Evolutionary conservation across 1,140 invertebrate genomes (phyloP), one percentile per base, ranked within the genome.

Genomic region (Drosophila kikkawai): DNA sequence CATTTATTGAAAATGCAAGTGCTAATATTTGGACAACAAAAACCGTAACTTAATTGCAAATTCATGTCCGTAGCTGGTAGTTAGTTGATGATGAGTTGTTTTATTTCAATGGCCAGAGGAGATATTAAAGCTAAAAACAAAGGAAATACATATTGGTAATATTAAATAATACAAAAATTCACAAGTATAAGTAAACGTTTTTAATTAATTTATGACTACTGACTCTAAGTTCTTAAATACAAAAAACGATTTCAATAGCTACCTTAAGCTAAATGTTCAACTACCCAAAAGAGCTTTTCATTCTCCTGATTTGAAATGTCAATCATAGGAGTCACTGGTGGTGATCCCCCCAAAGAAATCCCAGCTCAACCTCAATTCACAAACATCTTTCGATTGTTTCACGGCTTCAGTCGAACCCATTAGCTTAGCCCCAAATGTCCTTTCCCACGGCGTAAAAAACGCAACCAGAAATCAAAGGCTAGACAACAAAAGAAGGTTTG

Each of bases 1-100:
- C 80, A 87, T 88, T 87, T 87, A 87, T 87, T 87, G 83, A 87
- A 87, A 88, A 78, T 80, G 84, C 71, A 88, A 84, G 83, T 87
- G 83, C 84, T 41, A 87, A 87, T 88, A 87, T 87, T 87, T 87
- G 80, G 63, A 82, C 69, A 88, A 78, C 67, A 80, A 78, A 75
- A 88, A 83, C 82, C 83, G 75, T 80, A 83, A 83, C 80, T 83
- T 80, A 87, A 87, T 87, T 83, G 80, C 76, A 39, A 75, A 76
- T 63, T 70, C 80, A 80, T 83, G 76, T 76, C 70, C 29, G 51
- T 9, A 37, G 36, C n/a, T 9, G 13, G 67, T n/a, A 65, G 42
- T 65, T 60, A 11, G 56, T 17, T 44, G n/a, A n/a, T 11, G 12
- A 34, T 19, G 26, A 48, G 17, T 41, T 60, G 11, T 13, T 39